phyloP scores from a whole-genome alignment of 2,888 invertebrate genomes.

The Norana najaformis region DNA sequence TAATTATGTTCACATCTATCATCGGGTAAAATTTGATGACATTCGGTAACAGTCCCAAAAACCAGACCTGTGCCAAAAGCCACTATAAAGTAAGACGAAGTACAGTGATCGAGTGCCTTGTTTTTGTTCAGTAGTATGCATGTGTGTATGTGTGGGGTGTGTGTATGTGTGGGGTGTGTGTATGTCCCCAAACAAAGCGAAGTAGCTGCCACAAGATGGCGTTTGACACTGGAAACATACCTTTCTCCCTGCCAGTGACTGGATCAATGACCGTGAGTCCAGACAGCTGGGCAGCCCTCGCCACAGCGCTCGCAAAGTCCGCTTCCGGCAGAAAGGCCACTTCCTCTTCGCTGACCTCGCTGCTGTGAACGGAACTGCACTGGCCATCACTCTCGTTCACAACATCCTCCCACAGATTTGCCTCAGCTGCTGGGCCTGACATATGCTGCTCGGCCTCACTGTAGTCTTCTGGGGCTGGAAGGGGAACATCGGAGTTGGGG shows the following conservation, averaged over 20 bases:
- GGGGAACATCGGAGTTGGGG: conserved; percentile 28
- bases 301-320: conserved; percentile 63
- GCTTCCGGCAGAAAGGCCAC: conserved; percentile 62
- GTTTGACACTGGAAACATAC: neutral
- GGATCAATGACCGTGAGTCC: conserved; percentile 49
- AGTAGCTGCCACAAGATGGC: neutral
- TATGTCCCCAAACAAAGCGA: too few species aligned
- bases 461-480: neutral
- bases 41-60: too few species aligned
- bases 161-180: too few species aligned
- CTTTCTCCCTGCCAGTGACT: conserved; percentile 32
- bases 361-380: conserved; percentile 39
- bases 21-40: too few species aligned
- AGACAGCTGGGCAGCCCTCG: conserved; percentile 62
- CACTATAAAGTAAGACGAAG: too few species aligned
- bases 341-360: conserved; percentile 55
- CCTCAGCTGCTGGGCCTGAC: neutral
- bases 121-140: neutral
- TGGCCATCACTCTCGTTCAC: conserved; percentile 47
- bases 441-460: neutral
- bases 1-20: too few species aligned
- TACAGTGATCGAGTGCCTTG: neutral
- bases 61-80: too few species aligned
- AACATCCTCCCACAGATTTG: conserved; percentile 40
- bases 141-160: too few species aligned